Percentiles rank a stretch among this genome's conserved stretches.
Conservation (phyloP, 2,888 invertebrate species). For the Hypomecis punctinalis region DNA sequence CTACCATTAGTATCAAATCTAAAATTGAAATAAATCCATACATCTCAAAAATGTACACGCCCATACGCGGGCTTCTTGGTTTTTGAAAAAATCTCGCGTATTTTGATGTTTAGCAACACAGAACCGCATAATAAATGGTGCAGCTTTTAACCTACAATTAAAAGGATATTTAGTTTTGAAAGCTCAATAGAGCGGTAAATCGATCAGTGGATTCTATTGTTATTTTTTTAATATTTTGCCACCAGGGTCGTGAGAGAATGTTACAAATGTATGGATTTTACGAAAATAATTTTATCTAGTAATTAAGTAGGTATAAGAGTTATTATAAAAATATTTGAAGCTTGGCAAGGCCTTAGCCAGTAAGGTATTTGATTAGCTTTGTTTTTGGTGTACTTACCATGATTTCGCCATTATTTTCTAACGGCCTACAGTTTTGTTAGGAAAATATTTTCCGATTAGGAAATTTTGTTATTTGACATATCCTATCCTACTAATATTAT, state of each 20-base stretch:
- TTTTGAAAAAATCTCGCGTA: slow-evolving; percentile 60
- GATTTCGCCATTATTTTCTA: too few species aligned
- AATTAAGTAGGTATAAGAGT: too few species aligned
- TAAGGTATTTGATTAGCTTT: too few species aligned
- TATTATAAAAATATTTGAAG: too few species aligned
- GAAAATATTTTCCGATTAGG: too few species aligned
- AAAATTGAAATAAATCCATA: slow-evolving; percentile 74
- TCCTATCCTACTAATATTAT: too few species aligned
- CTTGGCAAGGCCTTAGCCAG: too few species aligned
- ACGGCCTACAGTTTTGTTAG: too few species aligned
- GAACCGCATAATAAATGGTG: slow-evolving; percentile 76
- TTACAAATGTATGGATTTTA: slow-evolving; percentile 11
- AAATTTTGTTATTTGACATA: too few species aligned
- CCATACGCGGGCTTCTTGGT: slow-evolving; percentile 45
- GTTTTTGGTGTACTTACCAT: too few species aligned
- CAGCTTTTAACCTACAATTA: slow-evolving; percentile 67
- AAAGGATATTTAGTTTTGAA: slow-evolving; percentile 70
- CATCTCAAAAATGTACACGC: slow-evolving; percentile 58
- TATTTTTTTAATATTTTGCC: slow-evolving; percentile 38
- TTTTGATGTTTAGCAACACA: slow-evolving; percentile 77
- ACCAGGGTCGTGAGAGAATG: slow-evolving; percentile 21
- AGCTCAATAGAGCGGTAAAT: slow-evolving; percentile 71
- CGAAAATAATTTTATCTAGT: too few species aligned
- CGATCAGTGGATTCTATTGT: slow-evolving; percentile 60
- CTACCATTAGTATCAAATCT: slow-evolving; percentile 57